Percentiles rank a stretch among this genome's conserved stretches.
Evolutionary conservation across 1,140 invertebrate species (phyloP).

Genomic region (Phocides pigmalion): DNA sequence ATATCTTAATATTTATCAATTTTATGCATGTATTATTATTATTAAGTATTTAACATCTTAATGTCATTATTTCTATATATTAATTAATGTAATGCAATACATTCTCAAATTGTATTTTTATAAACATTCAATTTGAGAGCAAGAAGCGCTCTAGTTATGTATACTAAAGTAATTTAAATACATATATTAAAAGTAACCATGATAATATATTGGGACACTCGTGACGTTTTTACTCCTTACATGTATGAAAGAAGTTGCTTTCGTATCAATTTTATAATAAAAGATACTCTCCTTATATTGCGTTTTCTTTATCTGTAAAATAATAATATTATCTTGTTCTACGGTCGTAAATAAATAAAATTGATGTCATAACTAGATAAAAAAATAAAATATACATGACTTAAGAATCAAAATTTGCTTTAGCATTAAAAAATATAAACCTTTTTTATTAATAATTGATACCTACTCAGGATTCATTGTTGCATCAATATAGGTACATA

Average conservation of each 20-base stretch:
- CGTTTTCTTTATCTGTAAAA: conserved; percentile 6
- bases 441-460: no score
- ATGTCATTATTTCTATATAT: neutral
- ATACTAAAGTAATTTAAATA: neutral
- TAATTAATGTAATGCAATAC: neutral
- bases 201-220: conserved; percentile 40
- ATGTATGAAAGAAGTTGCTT: conserved; percentile 74
- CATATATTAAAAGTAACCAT: neutral
- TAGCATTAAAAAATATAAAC: no score
- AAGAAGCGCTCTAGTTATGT: neutral
- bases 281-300: conserved; percentile 59
- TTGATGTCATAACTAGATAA: no score
- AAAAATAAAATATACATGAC: no score
- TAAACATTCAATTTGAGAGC: neutral
- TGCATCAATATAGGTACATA: no score
- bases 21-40: neutral
- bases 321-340: no score
- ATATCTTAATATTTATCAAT: neutral
- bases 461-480: no score
- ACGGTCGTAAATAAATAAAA: no score
- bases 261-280: conserved; percentile 77
- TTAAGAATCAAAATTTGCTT: no score
- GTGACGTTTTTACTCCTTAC: conserved; percentile 71
- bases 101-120: neutral
- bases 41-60: neutral